These are phyloP conservation scores for Dugesia japonica DNA, from an alignment of 2,888 invertebrate species.

Conservation along the genomic window DNA sequence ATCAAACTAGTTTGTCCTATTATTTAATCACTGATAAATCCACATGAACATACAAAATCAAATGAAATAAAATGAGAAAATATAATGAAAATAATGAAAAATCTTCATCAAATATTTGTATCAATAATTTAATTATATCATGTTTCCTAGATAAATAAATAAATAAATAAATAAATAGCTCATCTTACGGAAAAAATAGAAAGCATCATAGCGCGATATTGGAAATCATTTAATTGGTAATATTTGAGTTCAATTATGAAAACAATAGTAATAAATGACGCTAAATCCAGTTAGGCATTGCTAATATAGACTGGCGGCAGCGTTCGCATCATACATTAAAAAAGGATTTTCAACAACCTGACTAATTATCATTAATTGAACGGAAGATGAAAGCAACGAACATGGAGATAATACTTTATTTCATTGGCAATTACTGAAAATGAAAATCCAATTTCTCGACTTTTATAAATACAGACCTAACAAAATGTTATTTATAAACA, in stretches of 20 bases:
- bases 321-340: background rate
- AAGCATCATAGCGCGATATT: background rate
- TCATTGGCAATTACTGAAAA: background rate
- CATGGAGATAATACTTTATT: background rate
- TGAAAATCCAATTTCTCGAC: background rate
- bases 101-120: conserved; percentile 7
- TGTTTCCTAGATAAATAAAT: conserved; percentile 6
- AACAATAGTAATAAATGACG: background rate
- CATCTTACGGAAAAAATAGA: background rate
- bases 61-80: background rate
- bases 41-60: no score
- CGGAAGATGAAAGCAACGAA: background rate
- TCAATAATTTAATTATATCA: background rate
- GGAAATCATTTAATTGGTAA: conserved; percentile 3
- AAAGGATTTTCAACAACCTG: background rate
- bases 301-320: background rate
- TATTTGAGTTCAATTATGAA: conserved; percentile 7
- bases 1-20: no score
- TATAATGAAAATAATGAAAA: background rate
- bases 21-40: no score
- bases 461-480: background rate
- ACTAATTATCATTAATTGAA: conserved; percentile 9
- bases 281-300: background rate
- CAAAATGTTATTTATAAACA: no score
- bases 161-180: conserved; percentile 7